phyloP scores from a whole-genome alignment of 2,888 invertebrate genomes.

The Tyria jacobaeae region DNA sequence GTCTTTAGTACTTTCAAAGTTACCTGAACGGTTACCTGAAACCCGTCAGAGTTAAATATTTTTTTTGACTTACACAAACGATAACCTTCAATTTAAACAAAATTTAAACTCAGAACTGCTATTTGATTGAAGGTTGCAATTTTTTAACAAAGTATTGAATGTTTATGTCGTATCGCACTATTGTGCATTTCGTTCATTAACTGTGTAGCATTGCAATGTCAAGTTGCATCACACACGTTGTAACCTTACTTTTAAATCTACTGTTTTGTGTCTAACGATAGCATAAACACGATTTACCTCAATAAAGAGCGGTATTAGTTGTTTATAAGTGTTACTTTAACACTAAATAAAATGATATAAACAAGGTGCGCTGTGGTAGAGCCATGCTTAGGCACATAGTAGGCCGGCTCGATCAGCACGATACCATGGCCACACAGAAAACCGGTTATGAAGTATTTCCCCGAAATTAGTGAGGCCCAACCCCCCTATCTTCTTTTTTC shows the following conservation, averaged over 20 bases:
- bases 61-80: not conserved
- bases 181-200: conserved; percentile 12
- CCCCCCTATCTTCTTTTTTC: no score
- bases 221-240: conserved; percentile 19
- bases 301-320: conserved; percentile 1
- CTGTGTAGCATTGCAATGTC: conserved; percentile 11
- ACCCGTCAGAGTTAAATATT: not conserved
- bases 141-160: not conserved
- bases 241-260: conserved; percentile 25
- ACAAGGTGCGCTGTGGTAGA: no score
- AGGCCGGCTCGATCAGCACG: no score
- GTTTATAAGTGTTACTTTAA: not conserved
- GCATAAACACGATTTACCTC: not conserved
- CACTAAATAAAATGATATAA: conserved; percentile 20
- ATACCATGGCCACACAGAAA: no score
- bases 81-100: not conserved
- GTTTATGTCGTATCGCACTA: conserved; percentile 14
- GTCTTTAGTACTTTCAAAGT: no score
- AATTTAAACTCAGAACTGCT: not conserved
- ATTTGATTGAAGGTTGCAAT: not conserved
- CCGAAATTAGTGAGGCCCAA: no score
- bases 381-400: no score
- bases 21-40: not conserved
- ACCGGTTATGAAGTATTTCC: no score
- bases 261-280: not conserved